Conservation (phyloP, 2,797 vertebrate species). For the Artibeus lituratus region DNA sequence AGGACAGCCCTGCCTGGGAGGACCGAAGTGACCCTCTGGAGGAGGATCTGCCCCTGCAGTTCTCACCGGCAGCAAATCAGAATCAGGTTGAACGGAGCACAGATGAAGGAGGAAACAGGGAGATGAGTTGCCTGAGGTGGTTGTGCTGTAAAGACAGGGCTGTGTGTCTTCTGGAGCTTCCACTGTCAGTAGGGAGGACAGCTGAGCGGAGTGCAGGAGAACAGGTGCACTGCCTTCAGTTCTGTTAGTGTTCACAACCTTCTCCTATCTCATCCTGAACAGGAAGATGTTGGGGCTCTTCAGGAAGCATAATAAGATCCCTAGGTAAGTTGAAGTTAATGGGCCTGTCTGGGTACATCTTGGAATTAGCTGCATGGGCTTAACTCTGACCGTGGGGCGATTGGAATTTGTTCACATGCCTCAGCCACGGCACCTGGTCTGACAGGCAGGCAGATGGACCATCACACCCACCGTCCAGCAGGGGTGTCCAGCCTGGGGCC, state of each 20-base stretch:
- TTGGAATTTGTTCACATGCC: neutral
- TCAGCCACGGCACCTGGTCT: neutral
- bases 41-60: neutral
- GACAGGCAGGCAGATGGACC: neutral
- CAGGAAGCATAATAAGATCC: constrained; percentile 87
- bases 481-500: too few species aligned
- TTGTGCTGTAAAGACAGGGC: neutral
- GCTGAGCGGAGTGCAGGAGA: neutral
- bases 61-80: neutral
- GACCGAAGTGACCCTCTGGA: neutral
- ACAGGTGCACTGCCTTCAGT: neutral
- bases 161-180: neutral
- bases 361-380: neutral
- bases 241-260: neutral
- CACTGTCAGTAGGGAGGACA: neutral
- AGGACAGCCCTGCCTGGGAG: neutral
- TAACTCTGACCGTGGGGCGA: neutral
- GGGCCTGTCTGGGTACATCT: too few species aligned
- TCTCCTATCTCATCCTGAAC: constrained; percentile 45
- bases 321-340: constrained; percentile 84
- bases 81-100: neutral
- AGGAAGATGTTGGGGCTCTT: constrained; percentile 91
- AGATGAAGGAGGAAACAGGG: too few species aligned
- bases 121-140: too few species aligned
- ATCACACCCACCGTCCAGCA: too few species aligned